A percentile compares a stretch with the other conserved stretches of the same genome.
Conservation (phyloP, 2,888 invertebrate genomes). For the Stegana nigrithorax region DNA sequence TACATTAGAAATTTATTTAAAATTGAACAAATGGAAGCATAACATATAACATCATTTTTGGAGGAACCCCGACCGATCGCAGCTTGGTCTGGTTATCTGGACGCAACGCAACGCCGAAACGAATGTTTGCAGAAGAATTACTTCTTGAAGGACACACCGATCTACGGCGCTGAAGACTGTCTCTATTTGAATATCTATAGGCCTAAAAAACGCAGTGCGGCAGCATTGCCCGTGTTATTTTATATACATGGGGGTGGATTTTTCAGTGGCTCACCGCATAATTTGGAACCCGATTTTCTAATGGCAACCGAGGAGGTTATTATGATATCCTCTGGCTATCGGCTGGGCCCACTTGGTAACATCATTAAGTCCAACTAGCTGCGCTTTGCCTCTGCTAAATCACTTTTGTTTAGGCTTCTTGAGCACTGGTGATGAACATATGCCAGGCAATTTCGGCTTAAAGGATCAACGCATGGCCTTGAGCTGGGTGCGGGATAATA, state of each 20-base stretch:
- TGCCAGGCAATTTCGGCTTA: constrained; percentile 69
- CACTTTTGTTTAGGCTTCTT: constrained; percentile 66
- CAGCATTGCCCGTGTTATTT: constrained; percentile 68
- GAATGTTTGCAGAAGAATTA: constrained; percentile 70
- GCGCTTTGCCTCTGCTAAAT: no score
- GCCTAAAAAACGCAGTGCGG: constrained; percentile 44
- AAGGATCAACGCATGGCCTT: constrained; percentile 69
- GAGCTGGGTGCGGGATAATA: constrained; percentile 68
- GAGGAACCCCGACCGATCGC: constrained; percentile 48
- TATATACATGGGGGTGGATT: constrained; percentile 70
- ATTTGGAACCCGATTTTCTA: constrained; percentile 68
- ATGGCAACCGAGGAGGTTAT: constrained; percentile 68
- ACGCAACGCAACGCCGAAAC: constrained; percentile 62
- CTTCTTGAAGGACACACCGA: constrained; percentile 40
- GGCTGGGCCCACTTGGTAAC: constrained; percentile 59
- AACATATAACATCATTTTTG: not conserved
- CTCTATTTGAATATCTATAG: constrained; percentile 70
- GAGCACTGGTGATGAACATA: constrained; percentile 66
- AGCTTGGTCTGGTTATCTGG: constrained; percentile 46
- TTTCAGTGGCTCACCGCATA: constrained; percentile 66
- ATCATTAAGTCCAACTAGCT: not conserved
- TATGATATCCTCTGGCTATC: constrained; percentile 66
- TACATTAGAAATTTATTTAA: not conserved
- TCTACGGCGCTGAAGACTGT: constrained; percentile 70
- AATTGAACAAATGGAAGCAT: no score